Evolutionary conservation across 2,888 invertebrate genomes (phyloP).

Genomic region (Leptothorax acervorum): DNA sequence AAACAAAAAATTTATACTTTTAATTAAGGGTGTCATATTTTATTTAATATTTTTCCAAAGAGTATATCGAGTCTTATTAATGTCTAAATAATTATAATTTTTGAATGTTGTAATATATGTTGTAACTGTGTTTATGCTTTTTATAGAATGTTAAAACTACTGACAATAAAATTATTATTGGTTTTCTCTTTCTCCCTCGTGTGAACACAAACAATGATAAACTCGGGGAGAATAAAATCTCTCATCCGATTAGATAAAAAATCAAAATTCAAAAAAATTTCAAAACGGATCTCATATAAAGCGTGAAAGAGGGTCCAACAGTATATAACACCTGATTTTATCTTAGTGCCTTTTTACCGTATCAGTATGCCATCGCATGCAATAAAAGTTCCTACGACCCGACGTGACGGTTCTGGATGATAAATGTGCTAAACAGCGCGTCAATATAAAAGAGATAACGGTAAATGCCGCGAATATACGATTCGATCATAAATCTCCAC

Average conservation of each 20-base stretch:
- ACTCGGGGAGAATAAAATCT: background rate
- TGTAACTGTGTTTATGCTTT: background rate
- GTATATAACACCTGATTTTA: background rate
- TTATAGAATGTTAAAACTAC: background rate
- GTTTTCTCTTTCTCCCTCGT: background rate
- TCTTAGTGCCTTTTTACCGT: conserved; percentile 10
- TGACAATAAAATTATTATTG: background rate
- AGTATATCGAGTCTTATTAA: background rate
- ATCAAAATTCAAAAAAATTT: background rate
- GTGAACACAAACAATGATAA: background rate
- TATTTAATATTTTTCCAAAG: background rate
- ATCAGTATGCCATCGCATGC: background rate
- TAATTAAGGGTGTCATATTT: background rate
- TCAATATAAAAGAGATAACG: conserved; percentile 44
- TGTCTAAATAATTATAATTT: background rate
- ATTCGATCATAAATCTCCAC: conserved; percentile 34
- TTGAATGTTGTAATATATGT: background rate
- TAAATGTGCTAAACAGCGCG: conserved; percentile 39
- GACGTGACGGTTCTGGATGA: conserved; percentile 24
- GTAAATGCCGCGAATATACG: conserved; percentile 36
- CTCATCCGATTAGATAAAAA: background rate
- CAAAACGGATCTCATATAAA: background rate
- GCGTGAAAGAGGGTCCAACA: background rate
- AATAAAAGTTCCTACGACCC: conserved; percentile 23
- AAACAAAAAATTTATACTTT: background rate